phyloP scores from a whole-genome alignment of 2,113 vertebrate genomes.

The Jacana jacana region DNA sequence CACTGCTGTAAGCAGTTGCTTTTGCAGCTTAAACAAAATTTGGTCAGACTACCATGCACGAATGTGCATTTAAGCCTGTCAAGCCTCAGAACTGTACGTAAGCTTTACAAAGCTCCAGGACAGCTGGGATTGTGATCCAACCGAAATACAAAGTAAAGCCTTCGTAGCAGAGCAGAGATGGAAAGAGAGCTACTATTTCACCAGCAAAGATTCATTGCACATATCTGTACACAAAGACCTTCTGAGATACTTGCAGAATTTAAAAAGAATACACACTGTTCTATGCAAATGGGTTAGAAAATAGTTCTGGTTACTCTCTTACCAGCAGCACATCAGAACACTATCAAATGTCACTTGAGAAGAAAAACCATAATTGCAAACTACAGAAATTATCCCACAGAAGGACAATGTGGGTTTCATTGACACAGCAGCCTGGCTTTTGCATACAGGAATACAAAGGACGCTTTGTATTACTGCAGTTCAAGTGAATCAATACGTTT shows the following conservation, averaged over 20 bases:
- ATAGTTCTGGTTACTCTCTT: not conserved
- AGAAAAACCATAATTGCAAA: conserved; percentile 6
- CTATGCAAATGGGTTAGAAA: not conserved
- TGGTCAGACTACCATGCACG: not conserved
- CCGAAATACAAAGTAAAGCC: not conserved
- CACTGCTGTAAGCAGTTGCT: not conserved
- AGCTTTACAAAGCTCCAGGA: not conserved
- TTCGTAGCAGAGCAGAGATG: not conserved
- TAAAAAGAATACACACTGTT: not conserved
- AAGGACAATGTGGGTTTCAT: not conserved
- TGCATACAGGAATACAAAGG: not conserved
- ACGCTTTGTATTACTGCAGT: not conserved
- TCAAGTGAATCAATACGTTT: not conserved
- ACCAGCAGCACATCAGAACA: not conserved
- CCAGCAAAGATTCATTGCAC: not conserved
- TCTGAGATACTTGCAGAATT: not conserved
- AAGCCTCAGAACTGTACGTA: not conserved
- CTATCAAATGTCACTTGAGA: not conserved
- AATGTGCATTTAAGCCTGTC: not conserved
- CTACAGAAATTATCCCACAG: not conserved
- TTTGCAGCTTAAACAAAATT: not conserved
- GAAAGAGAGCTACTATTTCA: not conserved
- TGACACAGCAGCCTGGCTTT: not conserved
- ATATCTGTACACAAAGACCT: not conserved
- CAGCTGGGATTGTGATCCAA: not conserved